Evolutionary conservation across 2,797 vertebrate species (phyloP), one percentile per base, ranked within the genome.

Genomic region (Mormyrus hasselquistii): DNA sequence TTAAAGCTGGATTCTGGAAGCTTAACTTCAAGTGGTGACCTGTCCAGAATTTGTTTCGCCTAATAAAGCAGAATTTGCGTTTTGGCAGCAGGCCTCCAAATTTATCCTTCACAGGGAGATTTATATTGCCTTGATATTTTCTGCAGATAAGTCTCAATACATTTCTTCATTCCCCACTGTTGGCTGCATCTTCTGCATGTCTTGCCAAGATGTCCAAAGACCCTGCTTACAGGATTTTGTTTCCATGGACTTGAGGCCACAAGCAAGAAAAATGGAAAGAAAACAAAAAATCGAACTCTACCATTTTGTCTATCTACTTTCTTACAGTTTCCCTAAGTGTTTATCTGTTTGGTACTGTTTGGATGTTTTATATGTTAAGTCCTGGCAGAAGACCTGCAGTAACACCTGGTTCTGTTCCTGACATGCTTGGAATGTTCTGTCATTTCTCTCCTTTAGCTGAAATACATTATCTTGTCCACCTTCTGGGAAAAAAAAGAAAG

Each of bases 341-440:
- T 38, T 73, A 38, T 73, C 65, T 73, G 65, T 73, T 38, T 73
- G 29, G 12, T 73, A 12, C 65, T 38, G 29, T 38, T 73, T 12
- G 0, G 10, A 73, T 73, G 12, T 29, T 69, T 14, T 34, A 16
- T 38, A 73, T 16, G 29, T 38, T 34, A 38, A 6, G 29, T 12
- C 29, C 29, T 12, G 38, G 65, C 12, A 38, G 62, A 73, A 34
- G 65, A 34, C 65, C 65, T 73, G 65, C 65, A 73, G 90, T 94
- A 91, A 95, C 95, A 96, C 94, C 94, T 95, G 95, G 92, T 94
- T 93, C 92, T 91, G 89, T 91, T 47, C 65, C 90, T 88, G 57
- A 87, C 92, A 93, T 91, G 92, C 55, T 92, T 93, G 93, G 93
- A 95, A 94, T 95, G 93, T 29, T 41, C 55, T 69, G 55, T 73